Conservation (phyloP, 2,888 invertebrate genomes). For the Boloria selene region DNA sequence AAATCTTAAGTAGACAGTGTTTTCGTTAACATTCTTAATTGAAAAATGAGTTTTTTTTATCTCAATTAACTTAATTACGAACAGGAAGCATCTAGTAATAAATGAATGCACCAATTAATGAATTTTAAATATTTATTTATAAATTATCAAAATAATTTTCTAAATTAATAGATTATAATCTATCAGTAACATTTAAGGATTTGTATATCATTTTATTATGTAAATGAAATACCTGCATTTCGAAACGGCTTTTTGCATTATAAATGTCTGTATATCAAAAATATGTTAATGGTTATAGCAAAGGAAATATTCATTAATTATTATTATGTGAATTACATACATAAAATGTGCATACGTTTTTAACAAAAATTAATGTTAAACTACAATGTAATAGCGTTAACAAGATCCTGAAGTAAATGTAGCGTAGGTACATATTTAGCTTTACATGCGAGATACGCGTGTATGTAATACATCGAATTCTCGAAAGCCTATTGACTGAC, state of each 20-base stretch:
- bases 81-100: conserved; percentile 4
- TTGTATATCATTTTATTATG: conserved; percentile 2
- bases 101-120: conserved; percentile 1
- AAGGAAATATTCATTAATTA: too few species aligned
- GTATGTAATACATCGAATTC: too few species aligned
- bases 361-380: too few species aligned
- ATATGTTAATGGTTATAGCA: too few species aligned
- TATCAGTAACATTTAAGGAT: conserved; percentile 12
- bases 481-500: too few species aligned
- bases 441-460: too few species aligned
- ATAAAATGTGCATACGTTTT: too few species aligned
- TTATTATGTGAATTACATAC: too few species aligned
- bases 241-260: conserved; percentile 10
- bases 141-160: conserved; percentile 8
- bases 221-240: conserved; percentile 4
- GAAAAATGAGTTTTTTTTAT: not conserved
- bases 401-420: too few species aligned
- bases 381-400: too few species aligned
- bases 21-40: not conserved
- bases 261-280: not conserved
- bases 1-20: not conserved
- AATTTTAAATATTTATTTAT: conserved; percentile 2
- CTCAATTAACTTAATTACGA: conserved; percentile 1
- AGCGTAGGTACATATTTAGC: too few species aligned
- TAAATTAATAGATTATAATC: not conserved